These are phyloP conservation scores for Scomber japonicus DNA, from an alignment of 2,113 vertebrate genomes.

Conservation along the genomic window DNA sequence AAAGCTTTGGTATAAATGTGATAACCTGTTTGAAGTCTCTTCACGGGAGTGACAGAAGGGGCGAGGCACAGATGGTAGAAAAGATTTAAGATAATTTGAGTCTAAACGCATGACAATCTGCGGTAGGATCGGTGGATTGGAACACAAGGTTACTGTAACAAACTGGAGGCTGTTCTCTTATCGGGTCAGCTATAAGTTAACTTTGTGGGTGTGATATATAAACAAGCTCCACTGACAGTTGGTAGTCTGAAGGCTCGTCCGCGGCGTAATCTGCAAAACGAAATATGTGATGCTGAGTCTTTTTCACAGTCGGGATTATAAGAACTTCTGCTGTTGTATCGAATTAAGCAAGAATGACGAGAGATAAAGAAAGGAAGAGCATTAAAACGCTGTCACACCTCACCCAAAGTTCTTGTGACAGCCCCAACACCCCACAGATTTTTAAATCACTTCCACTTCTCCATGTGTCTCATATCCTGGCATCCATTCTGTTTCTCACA, in stretches of 20 bases:
- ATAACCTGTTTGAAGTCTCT: slow-evolving; percentile 63
- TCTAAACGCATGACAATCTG: slow-evolving; percentile 19
- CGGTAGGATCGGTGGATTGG: slow-evolving; percentile 16
- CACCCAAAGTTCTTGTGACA: slow-evolving; percentile 20
- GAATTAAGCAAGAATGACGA: slow-evolving; percentile 19
- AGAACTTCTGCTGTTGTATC: not conserved
- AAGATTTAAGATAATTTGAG: slow-evolving; percentile 18
- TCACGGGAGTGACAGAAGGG: not conserved
- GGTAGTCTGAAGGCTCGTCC: not conserved
- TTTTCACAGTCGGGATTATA: slow-evolving; percentile 18
- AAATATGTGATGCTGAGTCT: not conserved
- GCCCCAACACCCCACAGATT: not conserved
- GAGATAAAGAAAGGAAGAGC: slow-evolving; percentile 8
- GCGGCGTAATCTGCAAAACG: slow-evolving; percentile 7
- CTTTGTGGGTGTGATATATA: not conserved
- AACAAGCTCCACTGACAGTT: not conserved
- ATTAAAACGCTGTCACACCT: slow-evolving; percentile 17
- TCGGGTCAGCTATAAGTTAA: not conserved
- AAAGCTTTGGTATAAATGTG: slow-evolving; percentile 24
- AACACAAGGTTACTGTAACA: slow-evolving; percentile 2
- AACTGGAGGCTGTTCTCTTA: slow-evolving; percentile 23
- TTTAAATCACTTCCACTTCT: slow-evolving; percentile 11
- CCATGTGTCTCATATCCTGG: not conserved
- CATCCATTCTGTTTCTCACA: not conserved
- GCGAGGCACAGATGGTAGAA: slow-evolving; percentile 11